phyloP scores from a whole-genome alignment of 2,797 vertebrate genomes.

The Balearica regulorum region DNA sequence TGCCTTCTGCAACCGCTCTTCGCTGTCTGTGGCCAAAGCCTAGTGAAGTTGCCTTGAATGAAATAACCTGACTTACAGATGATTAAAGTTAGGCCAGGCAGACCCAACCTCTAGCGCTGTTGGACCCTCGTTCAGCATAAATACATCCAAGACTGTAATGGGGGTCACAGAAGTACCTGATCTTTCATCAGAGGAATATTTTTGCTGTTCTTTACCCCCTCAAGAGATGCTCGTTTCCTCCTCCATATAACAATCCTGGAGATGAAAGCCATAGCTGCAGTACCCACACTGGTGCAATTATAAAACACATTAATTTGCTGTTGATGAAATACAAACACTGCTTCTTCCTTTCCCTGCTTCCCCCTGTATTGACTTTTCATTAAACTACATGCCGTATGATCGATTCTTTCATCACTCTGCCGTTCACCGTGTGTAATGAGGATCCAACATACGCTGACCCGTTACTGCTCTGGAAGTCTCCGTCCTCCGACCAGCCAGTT shows the following conservation, averaged over 20 bases:
- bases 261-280: background rate
- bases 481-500: background rate
- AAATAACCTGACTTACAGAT: background rate
- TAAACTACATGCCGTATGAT: background rate
- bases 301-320: background rate
- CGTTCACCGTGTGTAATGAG: rapidly evolving
- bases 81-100: background rate
- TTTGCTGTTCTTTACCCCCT: background rate
- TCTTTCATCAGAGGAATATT: background rate
- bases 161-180: background rate
- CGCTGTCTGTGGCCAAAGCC: background rate
- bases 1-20: background rate
- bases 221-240: background rate
- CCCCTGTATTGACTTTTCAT: background rate
- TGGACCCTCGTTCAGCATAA: background rate
- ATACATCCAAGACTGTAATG: background rate
- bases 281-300: background rate
- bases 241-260: background rate
- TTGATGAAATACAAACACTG: background rate
- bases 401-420: background rate
- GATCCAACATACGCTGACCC: background rate
- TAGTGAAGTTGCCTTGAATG: background rate
- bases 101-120: background rate
- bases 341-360: background rate
- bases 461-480: background rate